phyloP scores from a whole-genome alignment of 2,888 invertebrate species.

The Acleris literana region DNA sequence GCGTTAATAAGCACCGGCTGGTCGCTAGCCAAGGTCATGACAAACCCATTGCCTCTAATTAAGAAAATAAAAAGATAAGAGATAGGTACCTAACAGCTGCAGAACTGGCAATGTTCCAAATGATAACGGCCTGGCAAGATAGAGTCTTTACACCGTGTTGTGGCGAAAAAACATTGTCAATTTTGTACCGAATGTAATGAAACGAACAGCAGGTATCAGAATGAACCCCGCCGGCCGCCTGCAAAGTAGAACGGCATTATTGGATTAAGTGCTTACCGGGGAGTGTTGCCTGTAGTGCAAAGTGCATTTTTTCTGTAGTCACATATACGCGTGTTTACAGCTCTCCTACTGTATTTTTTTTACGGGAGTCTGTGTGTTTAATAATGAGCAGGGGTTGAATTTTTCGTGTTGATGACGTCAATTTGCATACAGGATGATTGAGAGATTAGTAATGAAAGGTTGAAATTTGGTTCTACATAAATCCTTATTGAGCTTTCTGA shows the following conservation, averaged over 20 bases:
- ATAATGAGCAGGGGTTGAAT: too few relatives aligned
- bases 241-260: conserved; percentile 32
- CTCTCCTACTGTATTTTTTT: conserved; percentile 12
- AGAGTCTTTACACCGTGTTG: conserved; percentile 43
- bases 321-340: conserved; percentile 11
- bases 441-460: too few relatives aligned
- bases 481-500: too few relatives aligned
- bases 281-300: conserved; percentile 17
- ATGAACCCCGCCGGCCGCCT: conserved; percentile 21
- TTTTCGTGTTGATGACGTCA: too few relatives aligned
- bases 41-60: conserved; percentile 36
- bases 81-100: conserved; percentile 34
- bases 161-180: conserved; percentile 39
- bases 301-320: conserved; percentile 23
- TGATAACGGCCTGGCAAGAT: conserved; percentile 42
- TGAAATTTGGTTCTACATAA: too few relatives aligned
- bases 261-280: conserved; percentile 35
- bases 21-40: conserved; percentile 36
- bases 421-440: too few relatives aligned
- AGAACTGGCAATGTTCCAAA: conserved; percentile 43
- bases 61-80: conserved; percentile 38
- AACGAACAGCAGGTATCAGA: conserved; percentile 26
- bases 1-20: conserved; percentile 31
- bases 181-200: conserved; percentile 9
- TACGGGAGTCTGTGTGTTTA: conserved; percentile 1